phyloP scores from a whole-genome alignment of 2,113 vertebrate genomes.

The Triplophysa rosa region DNA sequence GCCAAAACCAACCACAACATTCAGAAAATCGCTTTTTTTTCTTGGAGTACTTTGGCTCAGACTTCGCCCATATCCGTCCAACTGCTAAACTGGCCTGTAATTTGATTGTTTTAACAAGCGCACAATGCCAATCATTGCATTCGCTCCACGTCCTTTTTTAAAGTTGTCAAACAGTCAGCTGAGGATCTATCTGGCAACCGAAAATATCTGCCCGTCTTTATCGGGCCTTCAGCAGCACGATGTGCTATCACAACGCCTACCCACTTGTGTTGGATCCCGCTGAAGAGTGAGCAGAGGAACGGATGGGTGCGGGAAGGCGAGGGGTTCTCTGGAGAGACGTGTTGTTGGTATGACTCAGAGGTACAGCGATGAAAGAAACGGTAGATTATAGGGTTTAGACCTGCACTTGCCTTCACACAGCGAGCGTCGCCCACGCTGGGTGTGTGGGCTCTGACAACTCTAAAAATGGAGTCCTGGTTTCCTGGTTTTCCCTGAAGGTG shows the following conservation, averaged over 20 bases:
- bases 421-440: slow-evolving; percentile 13
- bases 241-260: not conserved
- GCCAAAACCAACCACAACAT: not conserved
- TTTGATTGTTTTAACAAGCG: not conserved
- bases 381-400: slow-evolving; percentile 49
- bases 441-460: slow-evolving; percentile 44
- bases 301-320: not conserved
- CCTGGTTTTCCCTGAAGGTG: not conserved
- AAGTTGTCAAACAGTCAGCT: not conserved
- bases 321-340: not conserved
- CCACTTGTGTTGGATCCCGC: not conserved
- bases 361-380: slow-evolving; percentile 12
- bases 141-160: not conserved
- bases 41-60: not conserved
- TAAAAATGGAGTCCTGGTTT: slow-evolving; percentile 36
- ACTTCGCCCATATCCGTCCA: not conserved
- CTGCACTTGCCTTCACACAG: slow-evolving; percentile 39
- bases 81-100: not conserved
- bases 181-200: too few relatives aligned
- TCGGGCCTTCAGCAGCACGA: not conserved
- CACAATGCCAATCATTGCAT: not conserved
- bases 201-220: too few relatives aligned
- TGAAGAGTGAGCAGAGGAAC: not conserved
- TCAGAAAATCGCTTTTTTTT: not conserved
- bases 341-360: slow-evolving; percentile 43